phyloP scores from a whole-genome alignment of 2,797 vertebrate species.

The Neoniphon sammara region DNA sequence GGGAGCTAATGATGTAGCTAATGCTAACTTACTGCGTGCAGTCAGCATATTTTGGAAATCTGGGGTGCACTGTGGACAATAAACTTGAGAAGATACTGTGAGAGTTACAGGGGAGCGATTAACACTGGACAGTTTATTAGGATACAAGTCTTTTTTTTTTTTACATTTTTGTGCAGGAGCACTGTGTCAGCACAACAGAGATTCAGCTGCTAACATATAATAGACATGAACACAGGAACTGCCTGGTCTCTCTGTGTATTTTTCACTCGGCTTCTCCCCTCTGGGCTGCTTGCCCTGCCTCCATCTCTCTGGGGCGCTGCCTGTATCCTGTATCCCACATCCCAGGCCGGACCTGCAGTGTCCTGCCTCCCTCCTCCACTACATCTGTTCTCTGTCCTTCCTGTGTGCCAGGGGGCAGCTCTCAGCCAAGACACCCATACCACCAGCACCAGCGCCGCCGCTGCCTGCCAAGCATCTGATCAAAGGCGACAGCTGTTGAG shows the following conservation, averaged over 20 bases:
- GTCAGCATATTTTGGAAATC: slow-evolving; percentile 68
- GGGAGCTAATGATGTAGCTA: slow-evolving; percentile 57
- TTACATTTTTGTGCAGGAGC: slow-evolving; percentile 47
- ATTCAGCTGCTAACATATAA: slow-evolving; percentile 53
- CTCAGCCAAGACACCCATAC: slow-evolving; percentile 54
- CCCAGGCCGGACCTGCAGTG: slow-evolving; percentile 36
- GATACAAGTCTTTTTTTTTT: slow-evolving; percentile 35
- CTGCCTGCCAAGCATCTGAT: slow-evolving; percentile 73
- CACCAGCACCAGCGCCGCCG: slow-evolving; percentile 33
- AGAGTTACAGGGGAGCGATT: slow-evolving; percentile 60
- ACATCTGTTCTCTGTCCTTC: slow-evolving; percentile 73
- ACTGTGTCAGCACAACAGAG: slow-evolving; percentile 64
- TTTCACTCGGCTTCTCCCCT: slow-evolving; percentile 21
- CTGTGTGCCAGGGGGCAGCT: slow-evolving; percentile 56
- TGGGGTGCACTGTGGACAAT: slow-evolving; percentile 58
- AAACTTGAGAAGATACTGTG: slow-evolving; percentile 52
- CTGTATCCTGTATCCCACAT: slow-evolving; percentile 24
- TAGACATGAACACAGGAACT: slow-evolving; percentile 41
- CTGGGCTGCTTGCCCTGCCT: slow-evolving; percentile 27
- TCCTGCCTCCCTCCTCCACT: slow-evolving; percentile 39
- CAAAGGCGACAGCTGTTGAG: slow-evolving; percentile 77
- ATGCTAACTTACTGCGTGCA: slow-evolving; percentile 50
- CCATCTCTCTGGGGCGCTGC: slow-evolving; percentile 34
- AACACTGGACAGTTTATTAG: slow-evolving; percentile 56
- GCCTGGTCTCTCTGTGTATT: slow-evolving; percentile 23